A percentile compares a stretch with the other conserved stretches of the same genome.
These are phyloP conservation scores for Margaritifera margaritifera DNA, from an alignment of 2,888 invertebrate genomes.

Conservation along the genomic window DNA sequence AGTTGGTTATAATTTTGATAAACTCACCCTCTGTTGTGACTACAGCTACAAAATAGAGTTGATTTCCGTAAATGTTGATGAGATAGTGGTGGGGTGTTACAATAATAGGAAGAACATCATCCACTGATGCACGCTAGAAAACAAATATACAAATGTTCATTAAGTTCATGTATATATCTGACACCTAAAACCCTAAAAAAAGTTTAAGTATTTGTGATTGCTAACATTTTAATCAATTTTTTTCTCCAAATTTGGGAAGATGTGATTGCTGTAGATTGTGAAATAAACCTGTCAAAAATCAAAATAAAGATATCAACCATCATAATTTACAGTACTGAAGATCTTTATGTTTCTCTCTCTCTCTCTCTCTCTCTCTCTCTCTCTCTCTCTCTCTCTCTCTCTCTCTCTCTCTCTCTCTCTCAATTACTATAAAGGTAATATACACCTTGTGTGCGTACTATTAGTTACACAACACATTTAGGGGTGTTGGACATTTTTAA, in stretches of 20 bases:
- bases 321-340: too few relatives aligned
- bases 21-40: slow-evolving; percentile 91
- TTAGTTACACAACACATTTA: too few relatives aligned
- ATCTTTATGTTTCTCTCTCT: too few relatives aligned
- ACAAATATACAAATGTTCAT: background rate
- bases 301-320: too few relatives aligned
- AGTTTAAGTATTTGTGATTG: background rate
- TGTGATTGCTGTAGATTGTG: background rate
- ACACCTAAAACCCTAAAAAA: background rate
- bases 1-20: background rate
- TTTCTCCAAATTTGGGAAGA: background rate
- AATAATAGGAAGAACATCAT: slow-evolving; percentile 95
- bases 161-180: too few relatives aligned
- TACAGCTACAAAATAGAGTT: slow-evolving; percentile 94
- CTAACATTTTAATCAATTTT: background rate
- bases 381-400: too few relatives aligned
- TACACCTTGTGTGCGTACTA: too few relatives aligned
- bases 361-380: too few relatives aligned
- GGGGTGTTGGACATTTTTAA: too few relatives aligned
- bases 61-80: slow-evolving; percentile 94
- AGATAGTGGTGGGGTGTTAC: slow-evolving; percentile 99
- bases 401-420: too few relatives aligned
- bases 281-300: background rate
- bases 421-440: too few relatives aligned
- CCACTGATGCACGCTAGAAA: slow-evolving; percentile 78